These are phyloP conservation scores for Harpagifer antarcticus DNA, from an alignment of 2,797 vertebrate species.

Conservation along the genomic window DNA sequence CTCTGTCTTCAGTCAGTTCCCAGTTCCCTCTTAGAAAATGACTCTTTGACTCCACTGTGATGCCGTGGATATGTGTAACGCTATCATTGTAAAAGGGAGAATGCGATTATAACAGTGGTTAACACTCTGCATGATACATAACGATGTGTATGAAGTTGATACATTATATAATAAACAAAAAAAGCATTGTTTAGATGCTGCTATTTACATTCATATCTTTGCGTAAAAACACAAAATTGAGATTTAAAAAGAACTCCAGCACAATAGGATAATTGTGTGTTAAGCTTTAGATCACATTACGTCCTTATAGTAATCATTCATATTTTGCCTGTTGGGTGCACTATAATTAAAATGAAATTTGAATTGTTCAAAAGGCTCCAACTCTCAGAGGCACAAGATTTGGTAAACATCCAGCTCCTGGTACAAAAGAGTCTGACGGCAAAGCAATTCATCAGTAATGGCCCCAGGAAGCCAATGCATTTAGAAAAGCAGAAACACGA, in stretches of 20 bases:
- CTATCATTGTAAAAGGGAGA: too few species aligned
- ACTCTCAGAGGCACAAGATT: constrained; percentile 54
- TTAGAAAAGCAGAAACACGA: constrained; percentile 41
- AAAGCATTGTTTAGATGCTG: constrained; percentile 29
- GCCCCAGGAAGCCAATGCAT: constrained; percentile 54
- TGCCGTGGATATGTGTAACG: too few species aligned
- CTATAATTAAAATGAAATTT: constrained; percentile 69
- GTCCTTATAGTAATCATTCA: constrained; percentile 57
- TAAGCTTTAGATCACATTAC: constrained; percentile 60
- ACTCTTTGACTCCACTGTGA: too few species aligned
- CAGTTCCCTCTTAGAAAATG: too few species aligned
- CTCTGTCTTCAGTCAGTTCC: too few species aligned
- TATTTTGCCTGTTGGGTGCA: constrained; percentile 61
- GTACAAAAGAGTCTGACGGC: constrained; percentile 61
- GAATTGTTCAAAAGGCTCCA: constrained; percentile 61
- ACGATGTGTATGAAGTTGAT: background rate
- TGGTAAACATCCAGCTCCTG: constrained; percentile 66
- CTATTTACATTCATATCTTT: constrained; percentile 38
- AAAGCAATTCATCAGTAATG: constrained; percentile 60
- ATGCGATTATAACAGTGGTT: background rate
- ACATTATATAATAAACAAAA: constrained; percentile 27
- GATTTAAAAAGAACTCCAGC: constrained; percentile 16
- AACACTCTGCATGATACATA: background rate
- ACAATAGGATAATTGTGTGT: constrained; percentile 53
- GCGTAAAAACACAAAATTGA: constrained; percentile 29